Base-by-base conservation (phyloP, 1,140 invertebrate species). In the Zophobas morio region DNA sequence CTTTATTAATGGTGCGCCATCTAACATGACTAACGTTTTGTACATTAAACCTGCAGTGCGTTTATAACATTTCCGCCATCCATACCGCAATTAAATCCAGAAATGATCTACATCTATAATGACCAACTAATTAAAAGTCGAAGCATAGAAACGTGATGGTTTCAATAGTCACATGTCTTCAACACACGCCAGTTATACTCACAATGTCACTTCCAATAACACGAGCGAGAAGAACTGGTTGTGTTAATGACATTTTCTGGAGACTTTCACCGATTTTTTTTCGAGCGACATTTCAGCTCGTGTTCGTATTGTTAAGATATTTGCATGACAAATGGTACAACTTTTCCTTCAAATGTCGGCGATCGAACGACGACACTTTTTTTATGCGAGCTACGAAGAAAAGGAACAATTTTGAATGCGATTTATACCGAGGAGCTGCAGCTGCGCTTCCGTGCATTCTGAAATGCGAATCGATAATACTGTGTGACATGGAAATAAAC, bases 61-160 rank as follows among this genome's bases (percentile, higher is more conserved):
- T 66, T 66, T 66, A 37, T 40, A 60, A 46, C 42, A 51, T 39
- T 66, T 66, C 60, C 60, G 60, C 39, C 36, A 60, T 60, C 35
- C 56, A 35, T 60, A 60, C 60, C 37, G 39, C 39, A 66, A 66
- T 66, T 66, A 20, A 20, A 66, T 66, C 39, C 2, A 66, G 33
- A 20, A 20, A 20, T 39, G 60, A 66, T 66, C 39, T 66, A 66
- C 60, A 66, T 66, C 60, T 66, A 4, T 42, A 66, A 66, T 42
- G 60, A 66, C n/a, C 60, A 36, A 66, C 60, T 39, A 66, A 66
- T 66, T 66, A 66, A 66, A 66, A 66, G 35, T 42, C 60, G 42
- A 8, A 33, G 20, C 8, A 32, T 37, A 63, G 57, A 40, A 37
- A 63, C 57, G 57, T 63, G 37, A 63, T 42, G 37, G 20, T 40